A percentile compares a stretch with the other conserved stretches of the same genome.
Conservation (phyloP, 1,140 invertebrate species). For the Cataglyphis hispanica region DNA sequence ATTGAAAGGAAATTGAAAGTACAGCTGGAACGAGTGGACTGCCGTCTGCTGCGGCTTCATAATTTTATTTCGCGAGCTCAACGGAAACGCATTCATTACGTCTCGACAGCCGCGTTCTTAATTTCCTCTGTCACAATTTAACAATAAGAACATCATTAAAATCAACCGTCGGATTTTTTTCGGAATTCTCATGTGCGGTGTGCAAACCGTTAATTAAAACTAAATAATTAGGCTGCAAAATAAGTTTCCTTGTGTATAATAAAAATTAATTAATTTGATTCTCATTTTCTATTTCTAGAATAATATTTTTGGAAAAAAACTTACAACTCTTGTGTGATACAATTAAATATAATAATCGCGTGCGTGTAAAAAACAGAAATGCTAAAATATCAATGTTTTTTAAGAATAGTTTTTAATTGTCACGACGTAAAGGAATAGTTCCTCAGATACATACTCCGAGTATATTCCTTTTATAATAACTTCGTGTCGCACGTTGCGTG, state of each 20-base stretch:
- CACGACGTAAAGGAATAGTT: conserved; percentile 1
- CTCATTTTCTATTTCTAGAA: background rate
- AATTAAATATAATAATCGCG: too few relatives aligned
- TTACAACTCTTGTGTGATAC: too few relatives aligned
- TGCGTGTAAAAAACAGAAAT: background rate
- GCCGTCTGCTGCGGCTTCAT: conserved; percentile 41
- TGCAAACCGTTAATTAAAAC: background rate
- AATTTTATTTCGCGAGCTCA: conserved; percentile 39
- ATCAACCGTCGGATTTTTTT: background rate
- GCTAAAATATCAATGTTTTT: background rate
- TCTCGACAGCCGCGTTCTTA: background rate
- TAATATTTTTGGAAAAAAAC: background rate
- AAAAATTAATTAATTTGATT: background rate
- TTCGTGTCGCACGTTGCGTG: conserved; percentile 6
- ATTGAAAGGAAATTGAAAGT: conserved; percentile 64
- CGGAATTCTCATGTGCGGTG: background rate
- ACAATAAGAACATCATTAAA: conserved; percentile 46
- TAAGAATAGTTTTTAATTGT: background rate
- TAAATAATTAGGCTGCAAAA: background rate
- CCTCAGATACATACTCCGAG: too few relatives aligned
- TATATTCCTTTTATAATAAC: background rate
- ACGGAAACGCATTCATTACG: conserved; percentile 41
- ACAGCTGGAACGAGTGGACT: conserved; percentile 46
- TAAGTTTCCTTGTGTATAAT: background rate
- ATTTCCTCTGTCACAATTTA: conserved; percentile 41